Evolutionary conservation across 2,113 vertebrate species (phyloP), one percentile per base, ranked within the genome.

Genomic region (Nannobrachium achirus): DNA sequence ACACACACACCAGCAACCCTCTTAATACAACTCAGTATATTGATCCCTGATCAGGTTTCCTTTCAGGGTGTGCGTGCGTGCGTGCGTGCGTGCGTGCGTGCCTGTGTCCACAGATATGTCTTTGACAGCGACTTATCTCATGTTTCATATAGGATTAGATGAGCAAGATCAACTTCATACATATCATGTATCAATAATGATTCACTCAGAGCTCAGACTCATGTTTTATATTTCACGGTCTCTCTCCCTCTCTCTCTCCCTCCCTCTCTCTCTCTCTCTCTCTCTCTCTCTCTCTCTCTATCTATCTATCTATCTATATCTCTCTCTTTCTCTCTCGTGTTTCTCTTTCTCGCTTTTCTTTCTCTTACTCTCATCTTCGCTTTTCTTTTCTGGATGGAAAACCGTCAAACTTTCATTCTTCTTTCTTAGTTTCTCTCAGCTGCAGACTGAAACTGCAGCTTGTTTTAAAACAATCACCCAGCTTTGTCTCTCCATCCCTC

Each of bases 41-140:
- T 81, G 87, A 90, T 88, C 72, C 44, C 33, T 76, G 64, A 87
- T 90, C 82, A 40, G 80, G 77, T 90, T 89, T 87, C 83, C 82
- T 69, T 48, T 75, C 7, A 66, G 56, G 11, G 45, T 48, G 8
- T 48, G 39, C 41, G 38, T 59, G n/a, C 41, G 2, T 44, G 14
- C 42, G 11, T 58, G 38, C n/a, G 33, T 41, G 38, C 40, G 38
- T 16, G 14, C 2, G 10, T 16, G 56, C n/a, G 25, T 40, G 56
- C 40, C 15, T 33, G 25, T 33, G 25, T 33, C 25, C 6, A 33
- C n/a, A 55, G 55, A 40, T 42, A 61, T 53, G 39, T 63, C 61
- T 73, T 71, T 66, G 74, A 50, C 48, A 64, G 62, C 33, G 64
- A 66, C 39, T 19, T 18, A 18, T 77, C 73, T 89, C 72, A 41